Evolutionary conservation across 2,888 invertebrate genomes (phyloP).

Genomic region (Empis livida): DNA sequence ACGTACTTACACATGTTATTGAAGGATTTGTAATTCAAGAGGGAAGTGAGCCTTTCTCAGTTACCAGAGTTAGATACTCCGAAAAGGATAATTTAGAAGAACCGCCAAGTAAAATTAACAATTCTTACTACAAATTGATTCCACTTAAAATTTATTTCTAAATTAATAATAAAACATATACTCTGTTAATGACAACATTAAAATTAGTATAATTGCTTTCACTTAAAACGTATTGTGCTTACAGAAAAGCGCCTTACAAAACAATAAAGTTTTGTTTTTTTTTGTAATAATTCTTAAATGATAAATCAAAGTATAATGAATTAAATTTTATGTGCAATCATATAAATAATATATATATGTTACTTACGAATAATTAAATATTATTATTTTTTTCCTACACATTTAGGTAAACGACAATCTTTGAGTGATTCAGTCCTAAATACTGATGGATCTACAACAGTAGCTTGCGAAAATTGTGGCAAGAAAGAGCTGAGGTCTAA

Average conservation of each 20-base stretch:
- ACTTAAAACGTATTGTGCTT: no score
- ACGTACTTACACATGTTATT: constrained; percentile 90
- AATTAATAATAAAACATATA: no score
- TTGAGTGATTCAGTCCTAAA: neutral
- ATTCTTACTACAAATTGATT: neutral
- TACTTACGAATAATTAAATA: no score
- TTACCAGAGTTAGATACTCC: constrained; percentile 47
- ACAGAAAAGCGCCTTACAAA: no score
- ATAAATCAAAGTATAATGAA: no score
- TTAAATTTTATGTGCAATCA: no score
- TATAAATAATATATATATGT: no score
- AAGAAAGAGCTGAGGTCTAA: constrained; percentile 48
- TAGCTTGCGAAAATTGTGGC: constrained; percentile 59
- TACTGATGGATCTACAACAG: constrained; percentile 13
- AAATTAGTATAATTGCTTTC: no score
- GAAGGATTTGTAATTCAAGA: constrained; percentile 96
- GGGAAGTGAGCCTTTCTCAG: constrained; percentile 81
- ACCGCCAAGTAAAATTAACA: constrained; percentile 56
- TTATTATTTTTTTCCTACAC: constrained; percentile 7
- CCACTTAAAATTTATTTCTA: neutral
- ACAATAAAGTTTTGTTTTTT: no score
- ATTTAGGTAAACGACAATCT: neutral
- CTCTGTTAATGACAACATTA: no score
- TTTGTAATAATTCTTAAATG: no score
- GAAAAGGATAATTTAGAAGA: constrained; percentile 53